phyloP scores from a whole-genome alignment of 2,797 vertebrate species.

The Leuciscus waleckii region DNA sequence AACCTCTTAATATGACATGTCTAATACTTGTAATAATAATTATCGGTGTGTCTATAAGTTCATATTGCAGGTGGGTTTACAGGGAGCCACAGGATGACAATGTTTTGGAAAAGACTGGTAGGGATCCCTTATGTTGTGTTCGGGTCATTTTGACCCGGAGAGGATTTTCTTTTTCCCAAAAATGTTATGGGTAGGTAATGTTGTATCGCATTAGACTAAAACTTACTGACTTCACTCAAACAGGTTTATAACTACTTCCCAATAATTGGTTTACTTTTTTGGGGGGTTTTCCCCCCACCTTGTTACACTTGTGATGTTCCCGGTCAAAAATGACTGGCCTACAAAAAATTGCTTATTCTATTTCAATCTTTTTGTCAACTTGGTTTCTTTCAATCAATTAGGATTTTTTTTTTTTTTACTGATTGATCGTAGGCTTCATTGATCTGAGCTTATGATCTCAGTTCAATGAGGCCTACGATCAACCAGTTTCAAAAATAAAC shows the following conservation, averaged over 20 bases:
- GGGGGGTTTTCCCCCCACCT: too few relatives aligned
- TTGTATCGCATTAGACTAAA: background rate
- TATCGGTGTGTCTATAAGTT: constrained; percentile 18
- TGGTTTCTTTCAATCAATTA: too few relatives aligned
- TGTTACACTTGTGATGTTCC: too few relatives aligned
- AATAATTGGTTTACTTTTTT: too few relatives aligned
- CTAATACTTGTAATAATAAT: constrained; percentile 1
- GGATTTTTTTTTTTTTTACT: too few relatives aligned
- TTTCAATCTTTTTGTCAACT: background rate
- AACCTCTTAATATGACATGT: background rate
- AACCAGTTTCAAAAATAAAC: background rate
- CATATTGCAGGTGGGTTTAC: constrained; percentile 59
- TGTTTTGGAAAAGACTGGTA: constrained; percentile 62
- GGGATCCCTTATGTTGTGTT: constrained; percentile 28
- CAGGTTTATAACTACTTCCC: background rate
- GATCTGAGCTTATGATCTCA: too few relatives aligned
- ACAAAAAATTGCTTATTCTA: background rate
- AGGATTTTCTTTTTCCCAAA: background rate
- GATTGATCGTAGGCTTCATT: too few relatives aligned
- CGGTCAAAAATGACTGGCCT: too few relatives aligned
- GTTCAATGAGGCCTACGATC: too few relatives aligned
- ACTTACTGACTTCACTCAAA: background rate
- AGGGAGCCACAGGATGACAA: constrained; percentile 46
- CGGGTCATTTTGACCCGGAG: background rate
- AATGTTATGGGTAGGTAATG: too few relatives aligned